phyloP scores from a whole-genome alignment of 2,888 invertebrate species.

The Syrista parreyssii region DNA sequence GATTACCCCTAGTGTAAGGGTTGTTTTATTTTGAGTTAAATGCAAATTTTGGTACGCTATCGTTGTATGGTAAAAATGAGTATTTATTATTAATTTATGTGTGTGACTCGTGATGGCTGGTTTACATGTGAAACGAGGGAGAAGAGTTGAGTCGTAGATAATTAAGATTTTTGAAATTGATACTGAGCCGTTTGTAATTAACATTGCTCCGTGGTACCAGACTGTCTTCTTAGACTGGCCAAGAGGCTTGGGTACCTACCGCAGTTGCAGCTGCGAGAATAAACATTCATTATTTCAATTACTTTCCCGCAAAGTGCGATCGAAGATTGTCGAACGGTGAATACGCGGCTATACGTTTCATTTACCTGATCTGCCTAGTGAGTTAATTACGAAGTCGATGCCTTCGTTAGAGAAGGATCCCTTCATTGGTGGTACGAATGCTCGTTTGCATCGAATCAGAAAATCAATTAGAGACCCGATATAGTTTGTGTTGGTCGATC shows the following conservation, averaged over 20 bases:
- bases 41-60: neutral
- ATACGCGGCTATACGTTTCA: neutral
- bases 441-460: neutral
- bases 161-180: neutral
- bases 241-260: slow-evolving; percentile 52
- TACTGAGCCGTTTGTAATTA: neutral
- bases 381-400: neutral
- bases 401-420: neutral
- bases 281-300: slow-evolving; percentile 64
- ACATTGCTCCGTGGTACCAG: neutral
- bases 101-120: neutral
- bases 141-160: neutral
- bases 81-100: neutral
- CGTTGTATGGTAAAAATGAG: neutral
- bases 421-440: neutral
- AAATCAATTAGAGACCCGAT: neutral
- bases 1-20: slow-evolving; percentile 49
- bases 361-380: neutral
- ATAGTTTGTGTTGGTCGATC: neutral
- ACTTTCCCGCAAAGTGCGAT: slow-evolving; percentile 41
- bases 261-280: slow-evolving; percentile 60
- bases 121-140: neutral
- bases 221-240: neutral
- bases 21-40: slow-evolving; percentile 19
- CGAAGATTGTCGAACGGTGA: neutral